Conservation (phyloP, 1,140 invertebrate genomes). For the Philotrypesis tridentata region DNA sequence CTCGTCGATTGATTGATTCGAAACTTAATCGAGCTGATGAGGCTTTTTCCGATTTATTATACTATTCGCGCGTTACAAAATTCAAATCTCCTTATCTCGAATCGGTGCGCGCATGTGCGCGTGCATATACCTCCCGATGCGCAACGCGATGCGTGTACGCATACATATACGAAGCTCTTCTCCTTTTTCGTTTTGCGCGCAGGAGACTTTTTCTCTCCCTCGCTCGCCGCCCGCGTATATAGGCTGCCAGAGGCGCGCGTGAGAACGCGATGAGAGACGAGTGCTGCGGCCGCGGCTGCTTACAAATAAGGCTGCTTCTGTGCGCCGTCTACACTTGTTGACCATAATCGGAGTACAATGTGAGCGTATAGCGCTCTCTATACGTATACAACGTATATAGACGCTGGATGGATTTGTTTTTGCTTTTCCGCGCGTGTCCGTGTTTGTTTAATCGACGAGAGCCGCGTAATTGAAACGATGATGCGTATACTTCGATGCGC, state of each 20-base stretch:
- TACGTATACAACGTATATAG: too few relatives aligned
- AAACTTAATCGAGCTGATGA: slow-evolving; percentile 1
- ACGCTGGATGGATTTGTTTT: neutral
- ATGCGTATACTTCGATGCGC: too few relatives aligned
- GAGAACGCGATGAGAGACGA: neutral
- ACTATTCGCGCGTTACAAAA: slow-evolving; percentile 6
- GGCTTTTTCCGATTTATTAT: neutral
- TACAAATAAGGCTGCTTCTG: neutral
- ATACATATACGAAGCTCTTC: neutral
- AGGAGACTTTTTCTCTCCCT: neutral
- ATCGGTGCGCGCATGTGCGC: too few relatives aligned
- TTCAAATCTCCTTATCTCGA: neutral
- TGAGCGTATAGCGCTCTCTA: too few relatives aligned
- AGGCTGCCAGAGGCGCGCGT: neutral
- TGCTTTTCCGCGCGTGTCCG: neutral
- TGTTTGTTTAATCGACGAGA: too few relatives aligned
- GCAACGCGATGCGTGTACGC: neutral
- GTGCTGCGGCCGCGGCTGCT: too few relatives aligned
- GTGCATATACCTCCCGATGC: neutral
- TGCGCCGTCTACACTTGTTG: neutral
- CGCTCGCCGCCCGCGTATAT: too few relatives aligned
- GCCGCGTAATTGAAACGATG: too few relatives aligned
- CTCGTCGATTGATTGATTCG: slow-evolving; percentile 21
- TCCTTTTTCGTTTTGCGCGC: neutral
- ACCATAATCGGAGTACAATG: neutral